Evolutionary conservation across 2,797 vertebrate species (phyloP).

Genomic region (Platyrinchus mystaceus): DNA sequence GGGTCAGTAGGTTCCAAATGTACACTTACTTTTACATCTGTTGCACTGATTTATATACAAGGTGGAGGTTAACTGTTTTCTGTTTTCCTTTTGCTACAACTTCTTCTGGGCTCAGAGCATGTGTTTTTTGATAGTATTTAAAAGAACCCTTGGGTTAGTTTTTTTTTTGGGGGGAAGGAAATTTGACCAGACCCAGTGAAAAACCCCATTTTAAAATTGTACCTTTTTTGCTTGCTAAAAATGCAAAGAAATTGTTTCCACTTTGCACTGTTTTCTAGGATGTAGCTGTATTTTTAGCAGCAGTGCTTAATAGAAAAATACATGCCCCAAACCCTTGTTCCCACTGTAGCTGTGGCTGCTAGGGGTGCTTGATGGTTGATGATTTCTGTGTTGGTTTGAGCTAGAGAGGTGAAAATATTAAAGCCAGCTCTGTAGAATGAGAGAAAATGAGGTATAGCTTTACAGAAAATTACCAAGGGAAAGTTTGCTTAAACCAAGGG

Average conservation of each 20-base stretch:
- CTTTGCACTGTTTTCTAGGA: neutral
- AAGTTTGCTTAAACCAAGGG: neutral
- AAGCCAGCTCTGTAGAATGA: neutral
- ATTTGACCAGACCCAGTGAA: neutral
- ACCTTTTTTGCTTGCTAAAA: neutral
- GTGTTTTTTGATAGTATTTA: neutral
- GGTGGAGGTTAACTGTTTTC: conserved; percentile 43
- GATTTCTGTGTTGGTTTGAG: neutral
- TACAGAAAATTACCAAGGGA: neutral
- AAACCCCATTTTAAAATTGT: neutral
- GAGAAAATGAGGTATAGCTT: neutral
- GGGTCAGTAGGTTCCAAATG: conserved; percentile 43
- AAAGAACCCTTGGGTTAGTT: neutral
- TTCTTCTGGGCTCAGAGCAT: neutral
- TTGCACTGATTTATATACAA: conserved; percentile 41
- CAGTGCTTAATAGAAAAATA: neutral
- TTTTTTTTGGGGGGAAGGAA: neutral
- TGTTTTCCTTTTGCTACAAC: conserved; percentile 16
- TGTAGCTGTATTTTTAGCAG: neutral
- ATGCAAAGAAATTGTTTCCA: neutral
- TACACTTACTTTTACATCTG: conserved; percentile 50
- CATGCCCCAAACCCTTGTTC: neutral
- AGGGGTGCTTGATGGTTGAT: neutral
- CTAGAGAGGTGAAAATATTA: neutral
- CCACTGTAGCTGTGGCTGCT: neutral